phyloP scores from a whole-genome alignment of 2,797 vertebrate genomes.

The Eulemur mongoz region DNA sequence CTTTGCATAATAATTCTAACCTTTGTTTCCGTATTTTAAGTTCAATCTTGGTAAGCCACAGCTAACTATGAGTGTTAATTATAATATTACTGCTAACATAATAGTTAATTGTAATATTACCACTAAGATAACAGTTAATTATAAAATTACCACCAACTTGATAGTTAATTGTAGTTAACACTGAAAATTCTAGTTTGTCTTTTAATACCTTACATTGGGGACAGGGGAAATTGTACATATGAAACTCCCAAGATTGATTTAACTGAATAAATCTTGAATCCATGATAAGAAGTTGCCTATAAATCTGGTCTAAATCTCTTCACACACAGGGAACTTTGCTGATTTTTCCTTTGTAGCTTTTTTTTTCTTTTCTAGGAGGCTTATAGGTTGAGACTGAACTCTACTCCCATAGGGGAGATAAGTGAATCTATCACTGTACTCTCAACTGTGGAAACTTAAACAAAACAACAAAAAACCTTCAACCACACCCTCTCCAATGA shows the following conservation, averaged over 20 bases:
- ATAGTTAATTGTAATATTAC: background rate
- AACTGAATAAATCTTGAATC: background rate
- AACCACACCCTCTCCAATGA: background rate
- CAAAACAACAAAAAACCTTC: background rate
- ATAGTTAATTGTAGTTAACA: background rate
- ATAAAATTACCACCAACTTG: background rate
- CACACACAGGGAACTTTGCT: background rate
- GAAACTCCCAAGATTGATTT: background rate
- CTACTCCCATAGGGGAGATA: background rate
- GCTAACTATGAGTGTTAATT: background rate
- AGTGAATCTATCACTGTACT: background rate
- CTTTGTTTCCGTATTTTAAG: constrained; percentile 34
- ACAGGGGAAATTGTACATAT: background rate
- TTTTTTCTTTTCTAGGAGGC: background rate
- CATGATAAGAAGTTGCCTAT: constrained; percentile 5
- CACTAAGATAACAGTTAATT: background rate
- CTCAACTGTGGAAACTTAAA: background rate
- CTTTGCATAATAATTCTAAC: background rate
- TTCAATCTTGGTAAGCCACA: background rate
- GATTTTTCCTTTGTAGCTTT: constrained; percentile 10
- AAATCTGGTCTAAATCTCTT: constrained; percentile 7
- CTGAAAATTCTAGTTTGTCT: constrained; percentile 26
- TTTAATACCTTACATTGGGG: constrained; percentile 17
- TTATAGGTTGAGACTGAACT: background rate
- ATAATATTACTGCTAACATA: background rate